Base-by-base conservation (phyloP, 2,797 vertebrate genomes). In the Loris lydekkerianus region DNA sequence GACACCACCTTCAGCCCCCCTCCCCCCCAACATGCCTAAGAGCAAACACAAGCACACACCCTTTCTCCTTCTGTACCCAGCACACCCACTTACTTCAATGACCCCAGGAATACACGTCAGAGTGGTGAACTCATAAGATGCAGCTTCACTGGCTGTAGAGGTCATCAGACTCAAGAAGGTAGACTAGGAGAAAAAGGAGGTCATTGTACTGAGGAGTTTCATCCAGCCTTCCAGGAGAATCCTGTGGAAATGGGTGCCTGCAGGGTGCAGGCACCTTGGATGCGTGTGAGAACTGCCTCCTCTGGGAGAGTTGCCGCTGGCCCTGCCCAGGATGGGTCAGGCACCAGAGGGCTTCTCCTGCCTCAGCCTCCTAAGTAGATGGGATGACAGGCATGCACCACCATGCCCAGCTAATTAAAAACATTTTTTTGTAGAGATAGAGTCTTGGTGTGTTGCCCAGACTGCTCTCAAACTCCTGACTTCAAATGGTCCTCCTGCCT, bases 141-240 rank as follows among this genome's bases (percentile, higher is more conserved):
- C 99, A 0, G 99, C 99, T 98, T 99, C 99, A 0, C 99, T 99
- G 98, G 99, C 99, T 0, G 99, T 99, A 29, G 99, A 99, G 40
- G 99, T 99, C 99, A 99, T 99, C 95, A 99, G 98, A 97, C 99
- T 99, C 94, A 99, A 97, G 97, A 99, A 99, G 0, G 99, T 99
- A 97, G 99, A 99, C 99, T 99, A 98, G 77, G 98, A 98, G 98
- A 93, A 96, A 95, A 67, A 95, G 10, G 34, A 80, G 84, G 21
- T 18, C 49, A 29, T 17, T 23, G 73, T 73, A 72, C 20, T 80
- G 43, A 97, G 70, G 14, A 73, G 61, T 56, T 67, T 9, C 17
- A 4, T 58, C n/a, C 84, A n/a, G 70, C 3, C 65, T 81, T 78
- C 86, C 21, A 2, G n/a, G 29, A 67, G 70, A 65, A 18, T 18